Base-by-base conservation (phyloP, 2,888 invertebrate species). In the Acanthosoma haemorrhoidale region DNA sequence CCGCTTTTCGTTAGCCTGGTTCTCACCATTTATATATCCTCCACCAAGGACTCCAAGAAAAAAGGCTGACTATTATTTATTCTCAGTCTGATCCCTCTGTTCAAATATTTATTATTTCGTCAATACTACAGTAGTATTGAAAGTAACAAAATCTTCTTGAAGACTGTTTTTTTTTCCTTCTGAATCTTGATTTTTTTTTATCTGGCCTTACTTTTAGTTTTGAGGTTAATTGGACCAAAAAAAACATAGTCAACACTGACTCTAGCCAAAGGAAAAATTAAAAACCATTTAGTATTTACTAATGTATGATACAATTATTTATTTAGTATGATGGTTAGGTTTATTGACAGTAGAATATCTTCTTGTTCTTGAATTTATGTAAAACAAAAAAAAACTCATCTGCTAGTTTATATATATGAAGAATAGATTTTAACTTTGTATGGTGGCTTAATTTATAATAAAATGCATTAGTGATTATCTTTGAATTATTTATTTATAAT, bases 1-100 rank as follows among this genome's bases (percentile, higher is more conserved):
- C 25, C 86, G 96, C 13, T 96, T 98, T 81, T 94, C 95, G 0
- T 80, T 96, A 68, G 86, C 90, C 3, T 99, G 98, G 99, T 90
- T 96, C 78, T 95, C 92, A 15, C 96, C 96, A 0, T 96, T 99
- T 80, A 90, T 91, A 8, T 86, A 91, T 74, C 93, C 93, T 6
- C 85, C 88, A 71, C 86, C 88, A 63, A 67, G 67, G 36, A 67
- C 88, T 71, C 86, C 88, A 64, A 91, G 90, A 80, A 86, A 87
- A 60, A 91, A 90, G 80, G 84, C 88, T 75, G 90, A 92, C 78
- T 85, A 87, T 77, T 91, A 91, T 80, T 85, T 93, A 76, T 93
- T 93, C 82, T 91, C 92, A 73, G 94, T 94, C 31, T 67, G 67
- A 67, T 51, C 29, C 51, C 29, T 8, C n/a, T 51, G 25, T 13